phyloP scores from a whole-genome alignment of 2,888 invertebrate genomes.

The Peribatodes rhomboidaria region DNA sequence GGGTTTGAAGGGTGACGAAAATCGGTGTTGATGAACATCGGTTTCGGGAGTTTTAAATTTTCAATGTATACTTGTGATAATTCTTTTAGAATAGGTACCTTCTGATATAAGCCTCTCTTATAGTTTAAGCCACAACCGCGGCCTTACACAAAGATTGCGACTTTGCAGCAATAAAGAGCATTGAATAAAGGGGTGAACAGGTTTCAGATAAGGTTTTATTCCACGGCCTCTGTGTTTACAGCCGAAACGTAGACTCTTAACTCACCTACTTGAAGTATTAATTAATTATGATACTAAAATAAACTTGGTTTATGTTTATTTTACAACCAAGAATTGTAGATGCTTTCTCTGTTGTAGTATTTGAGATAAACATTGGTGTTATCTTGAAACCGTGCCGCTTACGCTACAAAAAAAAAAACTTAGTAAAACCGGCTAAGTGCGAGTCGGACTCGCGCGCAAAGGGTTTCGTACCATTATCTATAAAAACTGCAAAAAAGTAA shows the following conservation, averaged over 20 bases:
- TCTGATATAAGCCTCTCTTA: background rate
- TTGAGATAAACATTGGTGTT: background rate
- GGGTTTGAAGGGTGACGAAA: too few relatives aligned
- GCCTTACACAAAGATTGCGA: conserved; percentile 65
- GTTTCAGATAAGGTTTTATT: conserved; percentile 69
- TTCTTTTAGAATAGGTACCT: too few relatives aligned
- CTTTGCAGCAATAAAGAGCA: conserved; percentile 71
- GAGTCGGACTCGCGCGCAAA: too few relatives aligned
- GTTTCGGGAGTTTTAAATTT: too few relatives aligned
- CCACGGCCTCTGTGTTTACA: conserved; percentile 54
- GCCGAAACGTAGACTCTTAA: conserved; percentile 45
- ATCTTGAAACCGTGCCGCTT: background rate
- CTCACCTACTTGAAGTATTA: conserved; percentile 45
- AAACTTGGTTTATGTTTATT: conserved; percentile 39
- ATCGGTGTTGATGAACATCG: too few relatives aligned
- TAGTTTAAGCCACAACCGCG: conserved; percentile 10
- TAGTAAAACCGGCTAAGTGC: too few relatives aligned
- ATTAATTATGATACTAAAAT: conserved; percentile 47
- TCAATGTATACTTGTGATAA: too few relatives aligned
- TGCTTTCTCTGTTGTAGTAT: conserved; percentile 6
- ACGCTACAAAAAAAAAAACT: too few relatives aligned
- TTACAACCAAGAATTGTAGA: conserved; percentile 23
- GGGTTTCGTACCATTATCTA: too few relatives aligned
- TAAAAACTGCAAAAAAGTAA: too few relatives aligned
- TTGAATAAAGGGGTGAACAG: conserved; percentile 68